A percentile compares a stretch with the other conserved stretches of the same genome.
Evolutionary conservation across 2,113 vertebrate species (phyloP).

Genomic region (Platysternon megacephalum): DNA sequence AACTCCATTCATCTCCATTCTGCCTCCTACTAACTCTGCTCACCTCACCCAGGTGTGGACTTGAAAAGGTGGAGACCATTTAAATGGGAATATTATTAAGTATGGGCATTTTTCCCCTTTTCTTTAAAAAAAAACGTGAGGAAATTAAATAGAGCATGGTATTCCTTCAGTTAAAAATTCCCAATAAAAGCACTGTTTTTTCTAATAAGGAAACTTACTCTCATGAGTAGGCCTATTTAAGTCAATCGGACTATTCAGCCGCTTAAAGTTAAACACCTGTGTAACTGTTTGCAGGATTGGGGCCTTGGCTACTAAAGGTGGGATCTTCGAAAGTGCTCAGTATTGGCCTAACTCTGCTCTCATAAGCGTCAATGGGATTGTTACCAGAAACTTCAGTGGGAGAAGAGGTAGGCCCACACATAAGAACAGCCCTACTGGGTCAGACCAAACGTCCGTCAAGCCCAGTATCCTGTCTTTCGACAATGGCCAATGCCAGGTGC

Average conservation of each 20-base stretch:
- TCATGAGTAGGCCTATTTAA: background rate
- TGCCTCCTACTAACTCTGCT: background rate
- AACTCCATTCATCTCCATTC: background rate
- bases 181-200: background rate
- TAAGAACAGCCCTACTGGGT: too few relatives aligned
- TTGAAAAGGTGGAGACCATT: background rate
- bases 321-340: background rate
- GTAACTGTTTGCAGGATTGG: background rate
- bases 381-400: background rate
- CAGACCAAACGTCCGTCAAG: too few relatives aligned
- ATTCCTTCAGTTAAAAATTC: background rate
- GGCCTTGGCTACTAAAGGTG: background rate
- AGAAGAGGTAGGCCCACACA: background rate
- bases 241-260: background rate
- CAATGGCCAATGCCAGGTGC: too few relatives aligned
- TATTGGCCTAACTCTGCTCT: background rate
- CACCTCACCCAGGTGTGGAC: background rate
- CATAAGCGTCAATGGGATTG: background rate
- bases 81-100: too few relatives aligned
- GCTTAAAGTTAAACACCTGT: background rate
- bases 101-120: background rate
- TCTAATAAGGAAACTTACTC: background rate
- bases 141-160: background rate
- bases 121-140: background rate
- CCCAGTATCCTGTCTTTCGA: too few relatives aligned